A percentile compares a stretch with the other conserved stretches of the same genome.
phyloP scores from a whole-genome alignment of 2,888 invertebrate species.

The Xanthorhoe designata region DNA sequence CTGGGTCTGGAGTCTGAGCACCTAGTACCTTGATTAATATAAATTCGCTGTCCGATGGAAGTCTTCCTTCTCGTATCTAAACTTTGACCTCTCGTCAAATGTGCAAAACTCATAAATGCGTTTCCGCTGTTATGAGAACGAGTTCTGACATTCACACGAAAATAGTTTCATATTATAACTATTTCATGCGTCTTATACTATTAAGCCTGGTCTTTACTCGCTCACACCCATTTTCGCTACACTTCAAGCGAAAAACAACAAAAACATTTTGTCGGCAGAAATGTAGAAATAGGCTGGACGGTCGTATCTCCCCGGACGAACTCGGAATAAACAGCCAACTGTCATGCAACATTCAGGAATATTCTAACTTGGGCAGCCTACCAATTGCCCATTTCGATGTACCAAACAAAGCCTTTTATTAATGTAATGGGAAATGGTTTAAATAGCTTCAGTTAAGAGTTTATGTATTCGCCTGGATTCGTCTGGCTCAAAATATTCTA shows the following conservation, averaged over 20 bases:
- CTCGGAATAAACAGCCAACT: conserved; percentile 23
- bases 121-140: not conserved
- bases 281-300: conserved; percentile 23
- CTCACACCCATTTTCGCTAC: conserved; percentile 3
- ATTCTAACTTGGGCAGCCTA: conserved; percentile 15
- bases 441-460: not conserved
- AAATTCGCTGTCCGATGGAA: not conserved
- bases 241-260: conserved; percentile 11
- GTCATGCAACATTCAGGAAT: conserved; percentile 24
- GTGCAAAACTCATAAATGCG: not conserved
- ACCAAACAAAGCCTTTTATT: conserved; percentile 2
- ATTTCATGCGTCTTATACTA: not conserved
- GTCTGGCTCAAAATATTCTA: not conserved
- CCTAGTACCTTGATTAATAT: conserved; percentile 12
- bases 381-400: conserved; percentile 4
- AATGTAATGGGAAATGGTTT: not conserved
- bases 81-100: not conserved
- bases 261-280: conserved; percentile 18
- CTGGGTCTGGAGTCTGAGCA: conserved; percentile 9
- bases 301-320: conserved; percentile 17
- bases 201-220: not conserved
- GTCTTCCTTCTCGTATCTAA: not conserved
- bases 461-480: not conserved
- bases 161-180: not conserved
- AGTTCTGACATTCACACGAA: not conserved